Evolutionary conservation across 2,797 vertebrate species (phyloP).

Genomic region (Notoglanidium macrostoma): DNA sequence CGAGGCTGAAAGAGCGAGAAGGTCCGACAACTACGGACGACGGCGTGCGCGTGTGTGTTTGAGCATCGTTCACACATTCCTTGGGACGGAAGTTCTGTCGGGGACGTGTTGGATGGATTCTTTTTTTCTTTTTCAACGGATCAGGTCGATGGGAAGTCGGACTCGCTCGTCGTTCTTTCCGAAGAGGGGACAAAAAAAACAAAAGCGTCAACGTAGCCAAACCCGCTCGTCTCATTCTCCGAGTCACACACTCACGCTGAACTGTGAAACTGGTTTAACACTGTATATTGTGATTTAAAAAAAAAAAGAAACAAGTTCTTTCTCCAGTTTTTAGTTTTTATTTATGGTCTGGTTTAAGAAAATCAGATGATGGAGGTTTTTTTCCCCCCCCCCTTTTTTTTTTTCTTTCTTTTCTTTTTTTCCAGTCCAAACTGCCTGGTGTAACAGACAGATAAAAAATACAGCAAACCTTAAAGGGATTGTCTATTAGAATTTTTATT

Average conservation of each 20-base stretch:
- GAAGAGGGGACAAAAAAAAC: conserved; percentile 58
- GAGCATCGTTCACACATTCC: conserved; percentile 98
- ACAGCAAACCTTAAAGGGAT: conserved; percentile 94
- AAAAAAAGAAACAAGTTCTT: conserved; percentile 80
- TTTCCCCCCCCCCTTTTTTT: conserved; percentile 83
- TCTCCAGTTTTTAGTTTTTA: conserved; percentile 80
- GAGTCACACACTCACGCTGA: conserved; percentile 99
- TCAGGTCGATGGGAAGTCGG: not conserved
- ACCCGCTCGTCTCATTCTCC: conserved; percentile 91
- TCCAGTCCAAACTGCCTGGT: conserved; percentile 95
- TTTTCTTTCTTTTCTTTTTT: conserved; percentile 82
- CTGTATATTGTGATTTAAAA: conserved; percentile 92
- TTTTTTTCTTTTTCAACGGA: conserved; percentile 61
- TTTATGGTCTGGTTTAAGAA: conserved; percentile 99
- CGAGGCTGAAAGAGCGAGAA: conserved; percentile 92
- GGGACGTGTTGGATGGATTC: conserved; percentile 86
- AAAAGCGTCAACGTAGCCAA: conserved; percentile 79
- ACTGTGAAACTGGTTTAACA: conserved; percentile 99
- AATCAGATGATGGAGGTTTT: conserved; percentile 98
- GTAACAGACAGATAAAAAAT: conserved; percentile 86
- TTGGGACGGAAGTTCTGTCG: conserved; percentile 91
- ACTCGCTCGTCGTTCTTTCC: conserved; percentile 67
- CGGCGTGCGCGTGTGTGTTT: conserved; percentile 77
- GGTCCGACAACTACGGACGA: conserved; percentile 81
- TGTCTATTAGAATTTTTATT: conserved; percentile 99